Percentiles rank a stretch among this genome's conserved stretches.
Evolutionary conservation across 2,113 vertebrate genomes (phyloP).

Genomic region (Spea multiplicata): DNA sequence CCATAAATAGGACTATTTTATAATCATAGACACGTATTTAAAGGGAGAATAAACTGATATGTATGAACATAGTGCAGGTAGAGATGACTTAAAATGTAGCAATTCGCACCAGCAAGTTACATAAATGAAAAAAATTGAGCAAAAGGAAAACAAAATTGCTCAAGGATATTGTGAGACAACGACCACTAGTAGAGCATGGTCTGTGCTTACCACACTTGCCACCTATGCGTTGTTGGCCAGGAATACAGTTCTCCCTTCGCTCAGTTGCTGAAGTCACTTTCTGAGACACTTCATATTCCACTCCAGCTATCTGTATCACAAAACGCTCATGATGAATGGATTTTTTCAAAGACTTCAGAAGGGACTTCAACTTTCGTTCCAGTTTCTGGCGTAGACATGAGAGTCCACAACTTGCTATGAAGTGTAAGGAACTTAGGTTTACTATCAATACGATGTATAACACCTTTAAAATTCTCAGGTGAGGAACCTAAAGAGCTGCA

Average conservation of each 20-base stretch:
- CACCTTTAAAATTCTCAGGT: too few species aligned
- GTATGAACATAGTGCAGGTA: too few species aligned
- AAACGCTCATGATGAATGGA: conserved; percentile 97
- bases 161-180: too few species aligned
- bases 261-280: conserved; percentile 71
- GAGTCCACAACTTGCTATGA: conserved; percentile 82
- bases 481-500: too few species aligned
- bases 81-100: too few species aligned
- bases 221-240: conserved; percentile 80
- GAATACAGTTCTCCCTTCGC: conserved; percentile 74
- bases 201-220: conserved; percentile 88
- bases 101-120: too few species aligned
- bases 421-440: not conserved
- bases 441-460: too few species aligned
- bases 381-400: conserved; percentile 86
- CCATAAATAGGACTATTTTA: too few species aligned
- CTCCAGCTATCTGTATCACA: conserved; percentile 86
- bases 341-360: conserved; percentile 92
- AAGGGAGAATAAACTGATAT: too few species aligned
- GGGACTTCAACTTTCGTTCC: conserved; percentile 88
- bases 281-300: conserved; percentile 92
- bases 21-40: too few species aligned
- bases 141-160: too few species aligned
- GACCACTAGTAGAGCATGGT: not conserved
- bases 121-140: too few species aligned